Evolutionary conservation across 64 coral and sea anemone species (phyloP).

Genomic region (Pachyseris speciosa): DNA sequence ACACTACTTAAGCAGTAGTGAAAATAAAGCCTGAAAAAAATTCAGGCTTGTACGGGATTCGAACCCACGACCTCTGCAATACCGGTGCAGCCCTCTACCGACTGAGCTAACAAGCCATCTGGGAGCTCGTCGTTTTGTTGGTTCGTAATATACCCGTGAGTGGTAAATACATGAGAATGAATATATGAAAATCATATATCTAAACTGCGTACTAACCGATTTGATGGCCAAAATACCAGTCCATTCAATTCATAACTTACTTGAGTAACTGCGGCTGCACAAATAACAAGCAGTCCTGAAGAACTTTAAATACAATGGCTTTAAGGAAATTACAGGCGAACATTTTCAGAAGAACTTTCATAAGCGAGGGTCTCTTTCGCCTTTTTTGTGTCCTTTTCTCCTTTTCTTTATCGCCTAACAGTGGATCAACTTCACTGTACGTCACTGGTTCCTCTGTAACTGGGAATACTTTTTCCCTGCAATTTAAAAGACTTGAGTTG

Average conservation of each 20-base stretch:
- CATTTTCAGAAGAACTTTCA: constrained; percentile 48
- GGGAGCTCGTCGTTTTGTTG: no score
- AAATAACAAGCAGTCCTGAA: constrained; percentile 71
- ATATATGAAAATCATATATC: no score
- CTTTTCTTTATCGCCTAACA: constrained; percentile 16
- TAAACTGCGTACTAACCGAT: no score
- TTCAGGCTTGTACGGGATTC: no score
- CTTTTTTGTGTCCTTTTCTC: constrained; percentile 31
- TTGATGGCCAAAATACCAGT: no score
- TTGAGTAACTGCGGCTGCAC: constrained; percentile 72
- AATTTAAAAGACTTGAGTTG: not conserved
- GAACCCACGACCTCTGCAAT: no score
- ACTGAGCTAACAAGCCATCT: no score
- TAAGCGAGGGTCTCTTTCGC: constrained; percentile 37
- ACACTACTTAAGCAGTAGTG: no score
- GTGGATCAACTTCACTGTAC: constrained; percentile 11
- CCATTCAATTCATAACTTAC: constrained; percentile 23
- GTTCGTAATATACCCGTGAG: no score
- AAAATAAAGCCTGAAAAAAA: no score
- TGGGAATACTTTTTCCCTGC: not conserved
- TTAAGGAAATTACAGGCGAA: constrained; percentile 44
- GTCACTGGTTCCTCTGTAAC: not conserved
- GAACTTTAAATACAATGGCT: constrained; percentile 66
- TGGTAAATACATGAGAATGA: no score
- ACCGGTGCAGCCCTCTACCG: no score